Evolutionary conservation across 2,888 invertebrate genomes (phyloP).

Genomic region (Chirona hameri): DNA sequence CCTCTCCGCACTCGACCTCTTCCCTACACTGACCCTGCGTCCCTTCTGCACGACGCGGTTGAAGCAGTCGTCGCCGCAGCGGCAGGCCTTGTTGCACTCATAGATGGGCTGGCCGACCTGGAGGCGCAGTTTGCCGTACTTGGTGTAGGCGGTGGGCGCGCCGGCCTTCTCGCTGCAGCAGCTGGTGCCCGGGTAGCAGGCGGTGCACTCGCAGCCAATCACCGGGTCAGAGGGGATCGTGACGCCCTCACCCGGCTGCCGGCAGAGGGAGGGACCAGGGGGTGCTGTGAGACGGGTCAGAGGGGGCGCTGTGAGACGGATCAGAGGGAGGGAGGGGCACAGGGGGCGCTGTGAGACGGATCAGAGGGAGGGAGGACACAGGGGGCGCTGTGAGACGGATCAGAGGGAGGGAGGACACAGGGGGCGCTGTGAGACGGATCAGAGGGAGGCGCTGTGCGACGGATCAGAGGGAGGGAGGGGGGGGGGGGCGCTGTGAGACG

Average conservation of each 20-base stretch:
- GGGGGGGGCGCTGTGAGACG: no score
- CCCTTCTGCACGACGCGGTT: slow-evolving; percentile 88
- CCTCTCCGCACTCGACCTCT: no score
- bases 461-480: no score
- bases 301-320: no score
- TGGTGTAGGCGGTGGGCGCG: slow-evolving; percentile 48
- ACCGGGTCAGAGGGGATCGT: slow-evolving; percentile 71
- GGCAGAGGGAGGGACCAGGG: not conserved
- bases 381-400: no score
- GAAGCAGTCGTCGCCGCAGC: slow-evolving; percentile 69
- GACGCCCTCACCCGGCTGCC: slow-evolving; percentile 64
- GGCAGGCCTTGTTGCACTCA: slow-evolving; percentile 86
- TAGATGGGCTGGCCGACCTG: slow-evolving; percentile 79
- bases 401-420: no score
- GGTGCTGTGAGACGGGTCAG: no score
- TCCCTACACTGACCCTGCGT: slow-evolving; percentile 49
- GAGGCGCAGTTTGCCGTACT: slow-evolving; percentile 62
- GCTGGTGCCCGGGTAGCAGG: slow-evolving; percentile 44
- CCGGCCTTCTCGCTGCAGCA: slow-evolving; percentile 49
- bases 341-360: no score
- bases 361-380: no score
- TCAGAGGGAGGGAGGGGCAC: no score
- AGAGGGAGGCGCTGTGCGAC: no score
- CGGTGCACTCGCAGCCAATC: slow-evolving; percentile 68
- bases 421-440: no score